Evolutionary conservation across 30 jellyfish, hydroid and myxozoan genomes (phyloP).

Genomic region (Aurelia sp.): DNA sequence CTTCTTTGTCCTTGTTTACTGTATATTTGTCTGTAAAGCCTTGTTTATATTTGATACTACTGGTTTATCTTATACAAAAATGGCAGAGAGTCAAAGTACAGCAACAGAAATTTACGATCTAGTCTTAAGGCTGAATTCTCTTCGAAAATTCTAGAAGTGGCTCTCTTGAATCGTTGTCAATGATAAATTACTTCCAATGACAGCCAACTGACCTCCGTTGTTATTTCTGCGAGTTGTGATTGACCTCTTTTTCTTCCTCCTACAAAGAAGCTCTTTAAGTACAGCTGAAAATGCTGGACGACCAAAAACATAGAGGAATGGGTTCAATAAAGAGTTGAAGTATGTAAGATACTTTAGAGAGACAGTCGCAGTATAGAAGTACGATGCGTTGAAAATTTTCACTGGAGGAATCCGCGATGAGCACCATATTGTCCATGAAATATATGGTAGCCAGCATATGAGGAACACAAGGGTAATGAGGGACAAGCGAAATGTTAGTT

Average conservation of each 20-base stretch:
- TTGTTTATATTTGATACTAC: no score
- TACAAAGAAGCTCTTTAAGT: constrained; percentile 3
- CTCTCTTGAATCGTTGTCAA: constrained; percentile 7
- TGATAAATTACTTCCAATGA: constrained; percentile 19
- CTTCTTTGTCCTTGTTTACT: no score
- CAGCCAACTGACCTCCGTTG: constrained; percentile 8
- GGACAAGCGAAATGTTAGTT: constrained; percentile 44
- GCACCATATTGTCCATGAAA: constrained; percentile 38
- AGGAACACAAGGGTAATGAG: constrained; percentile 35
- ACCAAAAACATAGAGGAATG: constrained; percentile 50
- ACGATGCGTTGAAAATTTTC: constrained; percentile 7
- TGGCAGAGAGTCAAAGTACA: no score
- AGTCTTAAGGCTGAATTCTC: no score
- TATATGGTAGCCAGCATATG: constrained; percentile 47
- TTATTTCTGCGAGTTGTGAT: constrained; percentile 1
- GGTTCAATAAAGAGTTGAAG: constrained; percentile 40
- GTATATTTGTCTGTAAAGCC: no score
- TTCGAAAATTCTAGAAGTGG: not conserved
- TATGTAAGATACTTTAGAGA: constrained; percentile 34
- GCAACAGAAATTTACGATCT: no score
- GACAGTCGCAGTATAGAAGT: constrained; percentile 10
- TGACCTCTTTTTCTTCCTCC: not conserved
- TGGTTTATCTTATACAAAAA: no score
- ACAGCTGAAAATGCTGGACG: constrained; percentile 51
- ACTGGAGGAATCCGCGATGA: constrained; percentile 4